These are phyloP conservation scores for Nymphalis polychloros DNA, from an alignment of 2,888 invertebrate genomes.

Conservation along the genomic window DNA sequence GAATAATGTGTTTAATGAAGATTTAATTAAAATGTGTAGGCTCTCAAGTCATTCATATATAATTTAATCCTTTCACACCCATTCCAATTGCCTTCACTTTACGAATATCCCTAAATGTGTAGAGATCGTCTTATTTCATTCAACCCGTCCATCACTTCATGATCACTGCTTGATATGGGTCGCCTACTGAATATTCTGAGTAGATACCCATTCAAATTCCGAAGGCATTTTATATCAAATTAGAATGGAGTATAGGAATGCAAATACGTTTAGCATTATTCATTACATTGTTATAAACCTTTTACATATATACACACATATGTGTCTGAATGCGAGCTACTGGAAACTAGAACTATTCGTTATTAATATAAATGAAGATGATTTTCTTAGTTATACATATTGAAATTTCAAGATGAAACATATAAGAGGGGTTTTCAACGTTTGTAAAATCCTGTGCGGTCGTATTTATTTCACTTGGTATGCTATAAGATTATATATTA, in stretches of 20 bases:
- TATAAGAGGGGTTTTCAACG: too few relatives aligned
- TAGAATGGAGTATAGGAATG: conserved; percentile 17
- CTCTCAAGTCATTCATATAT: neutral
- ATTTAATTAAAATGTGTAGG: neutral
- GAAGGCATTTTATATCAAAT: conserved; percentile 22
- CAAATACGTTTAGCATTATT: conserved; percentile 14
- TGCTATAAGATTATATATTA: too few relatives aligned
- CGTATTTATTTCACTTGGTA: too few relatives aligned
- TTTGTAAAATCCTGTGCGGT: too few relatives aligned
- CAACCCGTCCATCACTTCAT: conserved; percentile 29
- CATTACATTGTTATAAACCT: neutral
- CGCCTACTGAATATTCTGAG: conserved; percentile 25
- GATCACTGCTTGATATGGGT: conserved; percentile 36
- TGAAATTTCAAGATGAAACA: too few relatives aligned
- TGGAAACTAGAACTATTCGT: too few relatives aligned
- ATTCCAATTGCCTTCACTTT: conserved; percentile 1
- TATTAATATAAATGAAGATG: too few relatives aligned
- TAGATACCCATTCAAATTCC: conserved; percentile 20
- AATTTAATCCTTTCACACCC: conserved; percentile 7
- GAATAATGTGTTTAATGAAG: too few relatives aligned
- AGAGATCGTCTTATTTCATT: conserved; percentile 10
- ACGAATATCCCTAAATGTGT: conserved; percentile 2
- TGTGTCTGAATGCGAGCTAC: too few relatives aligned
- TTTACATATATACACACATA: neutral
- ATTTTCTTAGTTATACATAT: too few relatives aligned